phyloP scores from a whole-genome alignment of 2,888 invertebrate genomes.

The Watsonalla cultraria region DNA sequence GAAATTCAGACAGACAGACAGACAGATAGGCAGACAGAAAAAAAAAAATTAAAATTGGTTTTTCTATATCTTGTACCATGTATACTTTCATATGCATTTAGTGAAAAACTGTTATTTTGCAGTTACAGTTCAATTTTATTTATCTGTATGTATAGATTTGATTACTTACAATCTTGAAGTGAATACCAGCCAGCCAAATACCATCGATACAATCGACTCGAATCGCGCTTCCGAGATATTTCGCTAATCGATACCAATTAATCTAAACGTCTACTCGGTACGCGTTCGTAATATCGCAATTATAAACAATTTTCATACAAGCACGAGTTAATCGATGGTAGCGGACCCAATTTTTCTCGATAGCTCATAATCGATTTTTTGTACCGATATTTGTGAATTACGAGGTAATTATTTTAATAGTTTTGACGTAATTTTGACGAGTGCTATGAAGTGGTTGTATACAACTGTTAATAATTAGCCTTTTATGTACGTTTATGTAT shows the following conservation, averaged over 20 bases:
- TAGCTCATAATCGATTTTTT: slow-evolving; percentile 6
- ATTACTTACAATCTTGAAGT: slow-evolving; percentile 2
- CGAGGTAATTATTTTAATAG: not conserved
- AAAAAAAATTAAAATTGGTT: no score
- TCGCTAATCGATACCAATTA: slow-evolving; percentile 54
- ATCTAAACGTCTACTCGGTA: slow-evolving; percentile 39
- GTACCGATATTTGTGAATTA: not conserved
- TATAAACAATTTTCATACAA: slow-evolving; percentile 36
- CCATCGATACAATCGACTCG: slow-evolving; percentile 33
- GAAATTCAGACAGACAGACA: no score
- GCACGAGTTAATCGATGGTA: slow-evolving; percentile 6
- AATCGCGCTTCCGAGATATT: slow-evolving; percentile 27
- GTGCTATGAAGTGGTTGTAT: not conserved
- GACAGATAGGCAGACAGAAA: no score
- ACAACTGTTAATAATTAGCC: no score
- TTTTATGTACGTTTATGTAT: no score
- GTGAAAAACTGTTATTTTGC: no score
- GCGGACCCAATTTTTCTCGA: slow-evolving; percentile 6
- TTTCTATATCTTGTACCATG: no score
- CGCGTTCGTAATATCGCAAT: slow-evolving; percentile 29
- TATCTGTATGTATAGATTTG: no score
- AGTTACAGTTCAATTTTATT: no score
- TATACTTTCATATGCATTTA: no score
- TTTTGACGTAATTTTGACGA: not conserved
- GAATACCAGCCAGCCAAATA: slow-evolving; percentile 16